Percentiles rank a stretch among this genome's conserved stretches.
phyloP scores from a whole-genome alignment of 2,888 invertebrate species.

The Drosophila greeni region DNA sequence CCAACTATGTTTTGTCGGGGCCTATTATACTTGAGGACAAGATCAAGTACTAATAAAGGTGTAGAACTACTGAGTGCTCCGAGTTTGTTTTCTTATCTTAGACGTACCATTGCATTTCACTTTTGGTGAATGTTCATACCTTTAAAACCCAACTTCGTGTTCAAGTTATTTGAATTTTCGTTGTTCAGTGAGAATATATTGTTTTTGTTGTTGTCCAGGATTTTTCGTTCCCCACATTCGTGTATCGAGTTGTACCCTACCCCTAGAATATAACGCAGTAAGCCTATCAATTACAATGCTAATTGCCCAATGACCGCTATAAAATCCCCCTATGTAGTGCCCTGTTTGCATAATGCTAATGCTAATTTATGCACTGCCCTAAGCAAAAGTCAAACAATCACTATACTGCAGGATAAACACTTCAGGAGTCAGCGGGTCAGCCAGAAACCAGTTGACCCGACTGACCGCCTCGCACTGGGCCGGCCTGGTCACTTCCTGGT shows the following conservation, averaged over 20 bases:
- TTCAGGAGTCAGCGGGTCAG: conserved; percentile 57
- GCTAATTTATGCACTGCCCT: conserved; percentile 73
- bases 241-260: not conserved
- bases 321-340: conserved; percentile 23
- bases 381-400: conserved; percentile 66
- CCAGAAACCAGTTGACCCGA: conserved; percentile 55
- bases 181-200: no score
- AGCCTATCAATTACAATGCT: conserved; percentile 58
- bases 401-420: conserved; percentile 50
- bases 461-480: conserved; percentile 48
- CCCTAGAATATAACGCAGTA: not conserved
- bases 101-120: no score
- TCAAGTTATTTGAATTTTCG: no score
- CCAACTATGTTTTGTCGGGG: not conserved
- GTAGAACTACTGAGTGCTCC: no score
- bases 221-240: not conserved
- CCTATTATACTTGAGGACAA: conserved; percentile 9
- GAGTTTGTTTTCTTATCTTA: no score
- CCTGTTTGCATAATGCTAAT: conserved; percentile 28
- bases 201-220: not conserved
- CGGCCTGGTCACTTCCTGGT: conserved; percentile 42
- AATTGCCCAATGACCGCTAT: conserved; percentile 53
- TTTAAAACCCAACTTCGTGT: no score
- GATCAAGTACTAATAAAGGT: conserved; percentile 16
- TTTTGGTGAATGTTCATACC: no score